Conservation (phyloP, 1,140 invertebrate genomes). For the Chrysoperla carnea region DNA sequence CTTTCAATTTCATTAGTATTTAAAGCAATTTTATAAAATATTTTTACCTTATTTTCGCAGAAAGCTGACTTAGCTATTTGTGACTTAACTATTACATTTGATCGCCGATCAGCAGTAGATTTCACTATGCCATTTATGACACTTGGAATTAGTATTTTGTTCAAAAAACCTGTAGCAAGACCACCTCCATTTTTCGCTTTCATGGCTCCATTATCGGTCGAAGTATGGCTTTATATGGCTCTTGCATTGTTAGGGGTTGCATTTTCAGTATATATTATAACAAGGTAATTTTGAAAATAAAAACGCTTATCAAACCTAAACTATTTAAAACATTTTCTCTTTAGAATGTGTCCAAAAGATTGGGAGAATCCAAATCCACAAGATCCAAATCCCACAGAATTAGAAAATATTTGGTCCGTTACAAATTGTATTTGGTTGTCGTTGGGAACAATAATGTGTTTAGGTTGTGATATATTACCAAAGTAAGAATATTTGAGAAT, state of each 20-base stretch:
- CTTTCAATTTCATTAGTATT: too few species aligned
- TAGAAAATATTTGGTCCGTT: constrained; percentile 62
- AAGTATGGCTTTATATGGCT: constrained; percentile 88
- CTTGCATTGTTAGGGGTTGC: constrained; percentile 77
- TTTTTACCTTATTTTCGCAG: too few species aligned
- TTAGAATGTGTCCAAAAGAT: constrained; percentile 65
- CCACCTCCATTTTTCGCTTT: constrained; percentile 70
- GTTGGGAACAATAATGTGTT: constrained; percentile 60
- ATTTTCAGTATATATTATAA: constrained; percentile 63
- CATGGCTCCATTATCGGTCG: constrained; percentile 66
- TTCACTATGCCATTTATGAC: constrained; percentile 88
- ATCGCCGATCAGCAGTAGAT: constrained; percentile 66
- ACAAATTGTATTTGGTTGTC: constrained; percentile 63
- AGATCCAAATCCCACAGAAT: constrained; percentile 52
- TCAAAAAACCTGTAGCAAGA: constrained; percentile 48
- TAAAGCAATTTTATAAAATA: too few species aligned
- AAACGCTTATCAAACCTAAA: constrained; percentile 1
- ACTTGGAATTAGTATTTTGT: constrained; percentile 65
- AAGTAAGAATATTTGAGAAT: constrained; percentile 31
- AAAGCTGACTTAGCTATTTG: constrained; percentile 83
- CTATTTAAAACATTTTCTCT: constrained; percentile 8
- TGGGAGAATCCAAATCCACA: constrained; percentile 82
- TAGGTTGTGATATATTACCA: constrained; percentile 64
- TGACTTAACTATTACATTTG: constrained; percentile 82
- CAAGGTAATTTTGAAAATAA: constrained; percentile 44